Base-by-base conservation (phyloP, 2,113 vertebrate genomes). In the Rhynchomys soricoides region DNA sequence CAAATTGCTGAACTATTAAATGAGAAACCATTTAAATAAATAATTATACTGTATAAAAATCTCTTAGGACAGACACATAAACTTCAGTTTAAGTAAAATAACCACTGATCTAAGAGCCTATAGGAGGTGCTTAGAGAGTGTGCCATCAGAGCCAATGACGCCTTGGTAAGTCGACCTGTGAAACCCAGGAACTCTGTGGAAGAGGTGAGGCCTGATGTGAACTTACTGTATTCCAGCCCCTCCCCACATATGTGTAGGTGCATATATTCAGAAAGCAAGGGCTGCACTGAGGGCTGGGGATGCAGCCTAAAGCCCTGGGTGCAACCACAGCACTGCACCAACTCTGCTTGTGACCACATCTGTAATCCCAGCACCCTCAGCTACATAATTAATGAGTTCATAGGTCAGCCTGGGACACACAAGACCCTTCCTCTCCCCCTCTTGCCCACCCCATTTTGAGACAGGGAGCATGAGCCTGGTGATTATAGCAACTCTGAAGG, bases 11-110 rank as follows among this genome's bases (percentile, higher is more conserved):
- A 77, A 78, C 68, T 73, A 87, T 57, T 81, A 40, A 77, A 70
- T 59, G 64, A 78, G 55, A 93, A 94, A 62, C 9, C 71, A 74
- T 22, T 59, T 29, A 45, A 75, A 45, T 21, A 64, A 40, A 78
- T 90, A 93, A 90, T 52, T 91, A 87, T 24, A 89, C 31, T 91
- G 90, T 2, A n/a, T 34, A 29, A 86, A 90, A 86, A 88, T 16
- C 26, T 90, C 26, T 29, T 29, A 94, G 89, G 37, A 86, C 66
- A 97, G 40, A 55, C 81, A 16, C 26, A 86, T 82, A 94, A 52
- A 62, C 43, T 95, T 90, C 88, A 74, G 34, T 64, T 55, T 85
- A 92, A 91, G 37, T 34, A 9, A 15, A 73, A 62, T 37, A 82
- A 57, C 52, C 21, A 21, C 50, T 55, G 34, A 22, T 1, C 5